Evolutionary conservation across 2,797 vertebrate genomes (phyloP), one percentile per base, ranked within the genome.

Genomic region (Meriones psammophilus): DNA sequence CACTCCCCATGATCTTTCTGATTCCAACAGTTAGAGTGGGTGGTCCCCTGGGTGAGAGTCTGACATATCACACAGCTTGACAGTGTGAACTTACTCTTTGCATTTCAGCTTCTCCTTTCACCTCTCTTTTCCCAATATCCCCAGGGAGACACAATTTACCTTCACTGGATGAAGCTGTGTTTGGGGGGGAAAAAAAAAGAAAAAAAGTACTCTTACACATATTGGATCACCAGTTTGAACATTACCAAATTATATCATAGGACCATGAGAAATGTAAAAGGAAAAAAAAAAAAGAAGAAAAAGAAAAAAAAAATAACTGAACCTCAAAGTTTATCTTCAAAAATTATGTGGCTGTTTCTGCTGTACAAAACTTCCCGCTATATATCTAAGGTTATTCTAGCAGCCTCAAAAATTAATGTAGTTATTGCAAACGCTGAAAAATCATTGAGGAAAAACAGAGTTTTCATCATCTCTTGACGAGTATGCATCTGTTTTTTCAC

Each of bases 81-180:
- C 97, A 95, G 92, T 88, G 85, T 96, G 96, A 97, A 97, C 97
- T 96, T 94, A 81, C 66, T 94, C 86, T 92, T 94, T 94, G 91
- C 94, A 94, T 97, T 97, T 98, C 93, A 94, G 88, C 93, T 97
- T 95, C 96, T 97, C 64, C 71, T 92, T 97, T 91, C 83, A 94
- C 96, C 95, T 94, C 42, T 97, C 92, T 92, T 94, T 94, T 74
- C 58, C 81, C 87, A 66, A 91, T 93, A 87, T 96, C 97, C 80
- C 93, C n/a, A 30, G 84, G 76, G 97, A 96, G 80, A 69, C 94
- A 97, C 97, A 97, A 96, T 95, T 96, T 62, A 96, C 71, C 76
- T 94, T 94, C 24, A 79, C 56, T 96, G 6, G 66, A 76, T 91
- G 92, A 96, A 96, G 94, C 92, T 89, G 30, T 95, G 71, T 88